Evolutionary conservation across 2,888 invertebrate species (phyloP), one percentile per base, ranked within the genome.

Genomic region (Zhuqinia jingwanae): DNA sequence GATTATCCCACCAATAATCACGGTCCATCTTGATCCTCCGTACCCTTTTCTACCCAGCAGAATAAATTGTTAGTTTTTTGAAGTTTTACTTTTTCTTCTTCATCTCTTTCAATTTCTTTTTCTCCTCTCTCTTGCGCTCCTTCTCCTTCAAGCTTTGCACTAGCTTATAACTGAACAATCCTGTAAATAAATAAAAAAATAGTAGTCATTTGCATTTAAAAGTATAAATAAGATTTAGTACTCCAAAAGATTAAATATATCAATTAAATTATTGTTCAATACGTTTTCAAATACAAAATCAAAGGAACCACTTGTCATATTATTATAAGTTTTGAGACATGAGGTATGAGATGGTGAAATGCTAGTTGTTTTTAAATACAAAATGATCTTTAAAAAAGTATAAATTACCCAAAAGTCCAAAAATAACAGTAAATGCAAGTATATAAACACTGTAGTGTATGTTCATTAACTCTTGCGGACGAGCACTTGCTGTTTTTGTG

Each of bases 121-220:
- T 97, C 91, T 97, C 96, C 92, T 97, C 96, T 89, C 95, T 94
- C 91, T 95, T 95, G 87, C 93, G 93, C 91, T 97, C 95, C 91
- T 96, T 96, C 30, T 96, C 96, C 90, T 94, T 94, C 90, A 97
- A 93, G 80, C 96, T 96, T 92, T 95, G 95, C 93, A 96, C 96
- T 78, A 97, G 93, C 92, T 96, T 97, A 93, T 96, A 97, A 88
- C 96, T 96, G 93, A 97, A 96, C 93, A 97, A 96, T 87, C 95
- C 97, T 97, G 94, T 10, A 95, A 95, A 86, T 89, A 91, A 91
- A 91, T 0, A 53, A 17, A 80, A 56, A 8, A 75, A 53, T 22
- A 50, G 2, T 6, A 68, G 42, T 2, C 6, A 50, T 56, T 17
- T 20, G 11, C 13, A 17, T 27, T 60, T 2, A 17, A 68, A 68